A percentile compares a stretch with the other conserved stretches of the same genome.
These are phyloP conservation scores for Aphelenchoides avenae DNA, from an alignment of 1,140 invertebrate species.

Conservation along the genomic window DNA sequence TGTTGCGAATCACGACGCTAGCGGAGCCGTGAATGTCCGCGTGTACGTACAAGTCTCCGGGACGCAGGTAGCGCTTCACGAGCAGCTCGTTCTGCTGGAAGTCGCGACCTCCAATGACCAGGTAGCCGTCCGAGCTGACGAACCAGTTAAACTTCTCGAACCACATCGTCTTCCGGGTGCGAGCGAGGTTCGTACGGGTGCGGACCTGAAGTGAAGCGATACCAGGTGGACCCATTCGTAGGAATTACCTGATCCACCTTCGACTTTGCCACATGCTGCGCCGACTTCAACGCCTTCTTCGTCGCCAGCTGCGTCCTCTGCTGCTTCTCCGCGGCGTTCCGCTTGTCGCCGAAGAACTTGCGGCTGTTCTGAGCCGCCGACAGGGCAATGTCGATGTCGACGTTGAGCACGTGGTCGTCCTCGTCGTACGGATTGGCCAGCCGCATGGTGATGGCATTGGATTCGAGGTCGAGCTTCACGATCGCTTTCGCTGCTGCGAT, in stretches of 20 bases:
- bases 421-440: conserved; percentile 65
- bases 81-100: conserved; percentile 95
- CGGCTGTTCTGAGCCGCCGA: conserved; percentile 53
- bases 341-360: conserved; percentile 85
- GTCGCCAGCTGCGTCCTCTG: conserved; percentile 92
- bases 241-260: conserved; percentile 78
- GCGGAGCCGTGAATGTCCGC: conserved; percentile 74
- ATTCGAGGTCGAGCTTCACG: conserved; percentile 79
- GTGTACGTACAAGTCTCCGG: conserved; percentile 80
- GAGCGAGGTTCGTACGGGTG: conserved; percentile 27
- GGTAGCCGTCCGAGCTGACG: conserved; percentile 93
- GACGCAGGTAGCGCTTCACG: conserved; percentile 84
- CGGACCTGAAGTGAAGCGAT: conserved; percentile 31
- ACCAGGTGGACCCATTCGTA: conserved; percentile 7
- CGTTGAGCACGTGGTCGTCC: conserved; percentile 68
- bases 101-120: conserved; percentile 91
- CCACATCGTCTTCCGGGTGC: conserved; percentile 64
- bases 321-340: conserved; percentile 84
- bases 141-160: conserved; percentile 99
- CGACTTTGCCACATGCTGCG: conserved; percentile 88
- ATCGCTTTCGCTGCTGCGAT: conserved; percentile 80
- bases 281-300: conserved; percentile 87
- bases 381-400: conserved; percentile 78
- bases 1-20: conserved; percentile 88
- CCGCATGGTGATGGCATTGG: conserved; percentile 75